Percentiles rank a stretch among this genome's conserved stretches.
These are phyloP conservation scores for Artibeus lituratus DNA, from an alignment of 2,797 vertebrate species.

Conservation along the genomic window DNA sequence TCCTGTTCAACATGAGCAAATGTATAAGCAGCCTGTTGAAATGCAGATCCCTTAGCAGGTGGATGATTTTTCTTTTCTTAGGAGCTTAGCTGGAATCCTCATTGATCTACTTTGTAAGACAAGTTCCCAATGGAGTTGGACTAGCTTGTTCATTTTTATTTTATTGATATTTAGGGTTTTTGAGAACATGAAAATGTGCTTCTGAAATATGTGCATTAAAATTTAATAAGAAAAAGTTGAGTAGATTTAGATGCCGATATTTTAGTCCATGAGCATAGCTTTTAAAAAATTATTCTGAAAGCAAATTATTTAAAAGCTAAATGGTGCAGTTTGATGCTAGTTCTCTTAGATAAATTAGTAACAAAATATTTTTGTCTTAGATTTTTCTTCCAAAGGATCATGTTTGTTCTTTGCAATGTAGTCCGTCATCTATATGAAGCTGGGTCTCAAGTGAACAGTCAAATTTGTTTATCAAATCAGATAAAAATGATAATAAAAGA, in stretches of 20 bases:
- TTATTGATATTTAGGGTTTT: constrained; percentile 61
- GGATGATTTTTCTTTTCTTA: background rate
- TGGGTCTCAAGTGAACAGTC: background rate
- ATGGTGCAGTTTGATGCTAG: background rate
- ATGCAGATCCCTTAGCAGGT: background rate
- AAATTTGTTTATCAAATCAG: background rate
- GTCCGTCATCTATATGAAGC: background rate
- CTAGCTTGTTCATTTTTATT: constrained; percentile 33
- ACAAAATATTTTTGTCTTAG: background rate
- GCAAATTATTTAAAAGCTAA: constrained; percentile 30
- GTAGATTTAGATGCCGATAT: background rate
- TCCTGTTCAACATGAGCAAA: constrained; percentile 26
- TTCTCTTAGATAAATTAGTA: background rate
- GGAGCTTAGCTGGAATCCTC: background rate
- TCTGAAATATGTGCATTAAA: constrained; percentile 57
- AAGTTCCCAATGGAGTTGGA: background rate
- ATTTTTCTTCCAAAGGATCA: background rate
- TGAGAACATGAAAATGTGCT: constrained; percentile 52
- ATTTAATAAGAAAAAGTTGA: constrained; percentile 44
- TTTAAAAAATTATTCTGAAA: constrained; percentile 36
- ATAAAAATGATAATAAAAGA: background rate
- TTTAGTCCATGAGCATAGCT: background rate
- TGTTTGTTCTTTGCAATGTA: background rate
- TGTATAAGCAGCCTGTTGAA: constrained; percentile 27
- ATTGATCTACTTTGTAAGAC: constrained; percentile 44